Base-by-base conservation (phyloP, 2,888 invertebrate species). In the Labia minor region DNA sequence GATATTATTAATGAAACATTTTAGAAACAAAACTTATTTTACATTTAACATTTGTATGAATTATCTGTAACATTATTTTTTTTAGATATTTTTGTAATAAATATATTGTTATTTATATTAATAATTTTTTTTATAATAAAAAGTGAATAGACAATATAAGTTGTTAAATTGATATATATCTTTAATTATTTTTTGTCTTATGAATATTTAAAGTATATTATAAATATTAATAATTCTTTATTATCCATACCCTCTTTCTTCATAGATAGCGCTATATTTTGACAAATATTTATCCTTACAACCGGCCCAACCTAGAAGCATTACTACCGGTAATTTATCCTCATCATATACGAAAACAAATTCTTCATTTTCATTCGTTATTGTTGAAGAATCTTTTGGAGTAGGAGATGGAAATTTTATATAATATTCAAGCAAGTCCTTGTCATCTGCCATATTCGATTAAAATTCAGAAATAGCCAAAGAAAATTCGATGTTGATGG, bases 301-400 rank as follows among this genome's bases (percentile, higher is more conserved):
- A 49, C 90, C 90, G 65, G 88, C 88, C 90, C 90, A 90, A 37
- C 90, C 90, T 69, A 90, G 81, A 70, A 90, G 77, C 69, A 88
- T 77, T 26, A 90, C 85, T 64, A 89, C 83, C 49, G 89, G 87
- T 72, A 85, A 80, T 74, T 84, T 84, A 62, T 81, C 81, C 71
- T 85, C 84, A 72, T 83, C 81, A 70, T 82, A 81, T 67, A 83
- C 80, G 73, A 83, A 82, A 37, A 83, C 82, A 74, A 82, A 83
- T 72, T 82, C 82, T 64, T 77, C 70, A 19, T 67, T 63, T 67
- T 68, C 69, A 61, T 65, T 68, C 62, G 65, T 10, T 49, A 16
- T 49, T 16, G 49, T 64, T 14, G 71, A 61, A n/a, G 73, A 68
- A 20, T 73, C 72, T 67, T 72, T 74, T 64, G 73, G 72, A 1